phyloP scores from a whole-genome alignment of 2,113 vertebrate species.

The Mustela nigripes region DNA sequence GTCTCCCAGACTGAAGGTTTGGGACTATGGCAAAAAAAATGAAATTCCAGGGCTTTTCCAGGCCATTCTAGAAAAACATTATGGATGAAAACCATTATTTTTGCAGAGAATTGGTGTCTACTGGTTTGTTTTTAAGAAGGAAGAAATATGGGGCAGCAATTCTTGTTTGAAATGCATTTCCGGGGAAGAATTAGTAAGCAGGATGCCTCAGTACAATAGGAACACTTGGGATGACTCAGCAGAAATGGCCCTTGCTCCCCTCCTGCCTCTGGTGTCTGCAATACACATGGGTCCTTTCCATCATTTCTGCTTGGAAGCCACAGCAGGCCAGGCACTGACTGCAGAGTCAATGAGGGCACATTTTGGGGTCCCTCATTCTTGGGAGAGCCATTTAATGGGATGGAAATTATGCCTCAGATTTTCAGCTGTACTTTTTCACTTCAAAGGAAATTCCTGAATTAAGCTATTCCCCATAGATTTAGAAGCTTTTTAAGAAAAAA shows the following conservation, averaged over 20 bases:
- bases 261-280: neutral
- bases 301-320: constrained; percentile 44
- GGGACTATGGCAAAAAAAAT: constrained; percentile 67
- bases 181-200: constrained; percentile 68
- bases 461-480: constrained; percentile 39
- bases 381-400: constrained; percentile 36
- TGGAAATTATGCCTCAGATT: constrained; percentile 46
- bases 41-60: constrained; percentile 52
- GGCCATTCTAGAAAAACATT: constrained; percentile 42
- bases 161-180: constrained; percentile 66
- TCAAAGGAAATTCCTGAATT: constrained; percentile 67
- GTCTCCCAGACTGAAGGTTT: neutral
- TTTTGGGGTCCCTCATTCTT: constrained; percentile 1
- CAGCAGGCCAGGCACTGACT: neutral
- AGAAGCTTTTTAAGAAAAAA: neutral
- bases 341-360: neutral
- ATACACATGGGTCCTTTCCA: neutral
- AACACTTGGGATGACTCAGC: neutral
- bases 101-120: constrained; percentile 53
- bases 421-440: constrained; percentile 50
- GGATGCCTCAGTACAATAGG: neutral
- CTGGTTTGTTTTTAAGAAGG: neutral
- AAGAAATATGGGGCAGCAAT: constrained; percentile 40
- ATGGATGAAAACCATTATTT: constrained; percentile 60
- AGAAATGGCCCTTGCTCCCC: neutral